Evolutionary conservation across 2,797 vertebrate genomes (phyloP).

Genomic region (Poecilia picta): DNA sequence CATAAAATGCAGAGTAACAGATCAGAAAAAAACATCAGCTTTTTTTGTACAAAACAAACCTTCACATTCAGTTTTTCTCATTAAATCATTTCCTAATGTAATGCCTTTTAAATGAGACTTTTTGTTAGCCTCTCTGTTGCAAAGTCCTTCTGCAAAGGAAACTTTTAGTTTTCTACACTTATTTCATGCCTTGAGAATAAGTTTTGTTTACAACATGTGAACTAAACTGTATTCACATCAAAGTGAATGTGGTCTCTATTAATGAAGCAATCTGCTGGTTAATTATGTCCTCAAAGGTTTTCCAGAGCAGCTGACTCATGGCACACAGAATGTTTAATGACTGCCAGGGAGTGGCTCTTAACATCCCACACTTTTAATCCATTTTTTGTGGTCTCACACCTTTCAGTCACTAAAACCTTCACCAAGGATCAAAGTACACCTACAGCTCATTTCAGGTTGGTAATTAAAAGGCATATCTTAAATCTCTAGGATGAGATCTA

Average conservation of each 20-base stretch:
- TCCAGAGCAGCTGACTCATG: constrained; percentile 9
- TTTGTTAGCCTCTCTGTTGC: background rate
- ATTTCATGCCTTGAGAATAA: background rate
- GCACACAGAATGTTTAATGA: constrained; percentile 3
- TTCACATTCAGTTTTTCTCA: background rate
- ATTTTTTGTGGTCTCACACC: constrained; percentile 31
- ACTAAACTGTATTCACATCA: background rate
- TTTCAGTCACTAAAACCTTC: constrained; percentile 20
- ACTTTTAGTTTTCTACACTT: background rate
- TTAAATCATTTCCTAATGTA: background rate
- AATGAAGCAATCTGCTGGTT: background rate
- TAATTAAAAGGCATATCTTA: constrained; percentile 40
- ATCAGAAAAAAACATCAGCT: background rate
- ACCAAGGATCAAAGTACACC: constrained; percentile 12
- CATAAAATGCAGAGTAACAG: background rate
- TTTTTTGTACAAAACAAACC: background rate
- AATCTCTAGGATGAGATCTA: constrained; percentile 31
- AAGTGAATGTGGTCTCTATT: constrained; percentile 3
- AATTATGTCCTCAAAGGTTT: background rate
- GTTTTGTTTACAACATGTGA: background rate
- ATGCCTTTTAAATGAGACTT: background rate
- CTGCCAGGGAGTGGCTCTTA: constrained; percentile 31
- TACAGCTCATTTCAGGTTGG: constrained; percentile 21
- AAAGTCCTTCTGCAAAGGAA: background rate
- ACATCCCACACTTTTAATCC: constrained; percentile 36